Base-by-base conservation (phyloP, 2,888 invertebrate genomes). In the Hirtodrosophila confusa region DNA sequence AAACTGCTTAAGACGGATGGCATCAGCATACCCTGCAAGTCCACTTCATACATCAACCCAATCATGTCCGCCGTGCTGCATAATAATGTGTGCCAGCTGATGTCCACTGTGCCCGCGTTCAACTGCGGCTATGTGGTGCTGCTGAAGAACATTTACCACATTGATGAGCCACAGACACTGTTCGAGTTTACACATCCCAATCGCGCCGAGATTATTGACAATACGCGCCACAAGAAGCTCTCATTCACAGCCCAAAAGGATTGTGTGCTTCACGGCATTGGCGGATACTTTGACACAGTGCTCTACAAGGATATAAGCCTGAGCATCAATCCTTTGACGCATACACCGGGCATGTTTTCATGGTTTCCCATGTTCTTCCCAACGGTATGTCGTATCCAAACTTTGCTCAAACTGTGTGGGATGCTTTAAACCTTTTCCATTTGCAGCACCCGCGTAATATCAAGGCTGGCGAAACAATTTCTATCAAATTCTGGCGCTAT, bases 321-420 rank as follows among this genome's bases (percentile, higher is more conserved):
- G 47, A 99, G 99, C 91, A 99, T 97, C 86, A 95, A 96, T 83
- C 99, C 99, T 1, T 93, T 94, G 44, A 96, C 96, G 0, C 97
- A 97, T 90, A 97, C 98, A 17, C 93, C 94, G 0, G 97, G 97
- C 78, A 97, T 99, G 97, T 96, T 98, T 88, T 98, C 98, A 69
- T 99, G 99, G 99, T 99, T 99, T 91, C 98, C 99, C 5, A 96
- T 98, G 73, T 96, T 96, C 84, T 98, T 99, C 89, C 99, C 99
- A 44, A 93, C 93, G 92, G 97, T 96, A 92, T 92, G 60, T 10
- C 8, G 1, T n/a, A 39, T 2, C 3, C 23, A 0, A 11, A 8
- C 0, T 2, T 37, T 0, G 4, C 31, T 11, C 3, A 2, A 4
- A 9, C 2, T 33, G 1, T 17, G 11, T 4, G 7, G 4, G 7